Percentiles rank a stretch among this genome's conserved stretches.
These are phyloP conservation scores for Lissonota sp. DNA, from an alignment of 2,888 invertebrate species.

Conservation along the genomic window DNA sequence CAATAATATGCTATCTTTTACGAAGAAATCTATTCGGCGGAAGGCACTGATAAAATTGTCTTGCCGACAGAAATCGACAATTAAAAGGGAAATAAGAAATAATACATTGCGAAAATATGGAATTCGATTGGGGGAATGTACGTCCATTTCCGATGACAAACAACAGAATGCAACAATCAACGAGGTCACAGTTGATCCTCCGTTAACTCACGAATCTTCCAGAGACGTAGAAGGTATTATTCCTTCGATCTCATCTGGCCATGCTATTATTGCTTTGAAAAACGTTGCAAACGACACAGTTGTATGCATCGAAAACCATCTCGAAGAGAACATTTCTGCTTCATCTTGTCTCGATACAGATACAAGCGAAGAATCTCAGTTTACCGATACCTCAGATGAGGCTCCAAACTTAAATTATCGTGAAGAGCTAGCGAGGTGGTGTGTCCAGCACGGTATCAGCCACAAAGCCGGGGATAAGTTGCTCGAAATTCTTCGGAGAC, in stretches of 20 bases:
- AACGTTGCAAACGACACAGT: background rate
- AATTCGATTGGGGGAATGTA: background rate
- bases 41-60: background rate
- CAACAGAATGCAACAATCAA: background rate
- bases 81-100: conserved; percentile 4
- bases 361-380: background rate
- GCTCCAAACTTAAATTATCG: background rate
- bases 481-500: conserved; percentile 13
- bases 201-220: background rate
- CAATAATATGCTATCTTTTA: background rate
- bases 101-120: background rate
- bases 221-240: background rate
- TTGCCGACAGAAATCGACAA: background rate
- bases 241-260: background rate
- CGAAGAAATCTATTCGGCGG: conserved; percentile 12
- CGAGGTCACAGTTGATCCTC: background rate
- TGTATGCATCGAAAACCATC: background rate
- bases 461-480: conserved; percentile 21
- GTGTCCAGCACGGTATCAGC: conserved; percentile 20
- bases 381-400: background rate
- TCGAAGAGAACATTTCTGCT: background rate
- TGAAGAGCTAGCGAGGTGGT: conserved; percentile 20
- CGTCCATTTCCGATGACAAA: background rate
- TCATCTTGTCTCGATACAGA: background rate
- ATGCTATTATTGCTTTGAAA: too few species aligned